Conservation (phyloP, 2,113 vertebrate genomes). For the Calypte anna region DNA sequence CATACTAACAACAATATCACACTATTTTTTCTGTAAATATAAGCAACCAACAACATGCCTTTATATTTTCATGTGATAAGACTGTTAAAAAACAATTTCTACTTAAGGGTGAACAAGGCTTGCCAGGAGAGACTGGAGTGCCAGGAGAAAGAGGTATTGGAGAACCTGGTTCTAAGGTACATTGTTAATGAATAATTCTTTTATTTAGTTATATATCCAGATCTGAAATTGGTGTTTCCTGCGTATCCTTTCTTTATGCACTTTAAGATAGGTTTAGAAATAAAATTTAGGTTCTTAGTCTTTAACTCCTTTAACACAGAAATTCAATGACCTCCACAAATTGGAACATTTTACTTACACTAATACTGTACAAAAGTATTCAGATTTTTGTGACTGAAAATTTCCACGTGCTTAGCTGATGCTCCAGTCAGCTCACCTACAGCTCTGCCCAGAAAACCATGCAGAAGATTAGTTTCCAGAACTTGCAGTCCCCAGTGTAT, state of each 20-base stretch:
- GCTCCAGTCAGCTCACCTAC: neutral
- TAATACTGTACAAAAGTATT: neutral
- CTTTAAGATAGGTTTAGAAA: neutral
- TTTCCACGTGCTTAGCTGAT: neutral
- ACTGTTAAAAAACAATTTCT: slow-evolving; percentile 4
- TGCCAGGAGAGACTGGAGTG: slow-evolving; percentile 85
- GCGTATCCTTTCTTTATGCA: neutral
- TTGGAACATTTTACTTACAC: neutral
- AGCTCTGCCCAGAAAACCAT: neutral
- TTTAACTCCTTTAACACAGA: neutral
- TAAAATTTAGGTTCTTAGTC: neutral
- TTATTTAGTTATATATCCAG: neutral
- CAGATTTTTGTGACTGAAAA: neutral
- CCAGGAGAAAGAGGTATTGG: slow-evolving; percentile 82
- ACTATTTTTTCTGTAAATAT: neutral
- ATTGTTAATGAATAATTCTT: neutral
- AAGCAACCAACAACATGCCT: neutral
- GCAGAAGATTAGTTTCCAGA: neutral
- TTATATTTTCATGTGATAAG: neutral
- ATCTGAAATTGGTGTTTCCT: neutral
- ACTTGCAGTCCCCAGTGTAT: neutral
- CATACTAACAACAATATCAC: neutral
- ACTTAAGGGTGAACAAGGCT: slow-evolving; percentile 82
- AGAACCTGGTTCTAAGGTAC: slow-evolving; percentile 82
- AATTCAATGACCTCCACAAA: neutral